Evolutionary conservation across 1,140 invertebrate species (phyloP).

Genomic region (Andricus grossulariae): DNA sequence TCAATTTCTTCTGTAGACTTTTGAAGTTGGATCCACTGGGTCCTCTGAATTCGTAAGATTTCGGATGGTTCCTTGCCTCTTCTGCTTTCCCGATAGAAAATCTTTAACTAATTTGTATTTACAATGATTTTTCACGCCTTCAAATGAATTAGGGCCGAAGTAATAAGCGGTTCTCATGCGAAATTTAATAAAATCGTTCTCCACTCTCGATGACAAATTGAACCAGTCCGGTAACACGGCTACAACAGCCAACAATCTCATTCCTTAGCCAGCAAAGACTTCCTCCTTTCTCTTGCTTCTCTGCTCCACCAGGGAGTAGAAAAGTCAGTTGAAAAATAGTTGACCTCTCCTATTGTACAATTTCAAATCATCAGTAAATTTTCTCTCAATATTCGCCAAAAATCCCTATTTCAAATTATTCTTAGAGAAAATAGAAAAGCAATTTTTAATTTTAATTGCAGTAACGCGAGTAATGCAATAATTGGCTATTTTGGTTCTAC

Average conservation of each 20-base stretch:
- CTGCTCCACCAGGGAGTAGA: slow-evolving; percentile 47
- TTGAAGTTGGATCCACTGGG: slow-evolving; percentile 2
- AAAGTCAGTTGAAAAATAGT: slow-evolving; percentile 59
- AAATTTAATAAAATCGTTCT: slow-evolving; percentile 12
- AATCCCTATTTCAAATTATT: too few relatives aligned
- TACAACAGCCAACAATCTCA: neutral
- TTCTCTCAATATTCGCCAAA: too few relatives aligned
- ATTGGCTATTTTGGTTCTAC: too few relatives aligned
- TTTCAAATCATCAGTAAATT: too few relatives aligned
- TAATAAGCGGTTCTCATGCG: slow-evolving; percentile 45
- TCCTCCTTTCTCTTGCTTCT: slow-evolving; percentile 38
- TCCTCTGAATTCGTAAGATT: slow-evolving; percentile 33
- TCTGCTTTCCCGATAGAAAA: slow-evolving; percentile 63
- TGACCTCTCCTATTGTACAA: neutral
- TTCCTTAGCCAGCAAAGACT: neutral
- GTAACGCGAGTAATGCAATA: too few relatives aligned
- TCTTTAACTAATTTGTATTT: slow-evolving; percentile 74
- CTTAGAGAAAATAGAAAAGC: too few relatives aligned
- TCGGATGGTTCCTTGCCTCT: slow-evolving; percentile 44
- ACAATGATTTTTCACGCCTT: slow-evolving; percentile 67
- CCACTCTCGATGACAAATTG: neutral
- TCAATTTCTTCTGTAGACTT: too few relatives aligned
- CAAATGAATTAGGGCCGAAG: slow-evolving; percentile 49
- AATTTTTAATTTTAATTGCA: too few relatives aligned
- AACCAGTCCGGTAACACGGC: neutral